A percentile compares a stretch with the other conserved stretches of the same genome.
These are phyloP conservation scores for Celastrina argiolus DNA, from an alignment of 2,888 invertebrate species.

Conservation along the genomic window DNA sequence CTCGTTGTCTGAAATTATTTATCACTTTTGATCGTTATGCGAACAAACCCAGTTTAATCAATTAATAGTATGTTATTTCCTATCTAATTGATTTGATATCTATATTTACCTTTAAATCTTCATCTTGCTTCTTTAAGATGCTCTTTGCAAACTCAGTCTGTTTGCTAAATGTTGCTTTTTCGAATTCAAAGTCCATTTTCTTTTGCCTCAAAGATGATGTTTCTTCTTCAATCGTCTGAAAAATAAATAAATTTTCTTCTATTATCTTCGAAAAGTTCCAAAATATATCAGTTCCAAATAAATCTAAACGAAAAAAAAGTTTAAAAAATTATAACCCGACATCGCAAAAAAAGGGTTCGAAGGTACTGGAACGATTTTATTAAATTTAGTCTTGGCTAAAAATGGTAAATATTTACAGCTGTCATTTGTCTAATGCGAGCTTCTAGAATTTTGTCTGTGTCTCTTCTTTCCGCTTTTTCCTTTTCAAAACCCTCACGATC, in stretches of 20 bases:
- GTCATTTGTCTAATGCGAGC: conserved; percentile 78
- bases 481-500: conserved; percentile 75
- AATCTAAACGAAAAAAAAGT: too few relatives aligned
- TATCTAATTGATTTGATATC: too few relatives aligned
- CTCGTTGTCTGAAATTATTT: conserved; percentile 48
- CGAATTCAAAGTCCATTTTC: conserved; percentile 78
- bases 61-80: not conserved
- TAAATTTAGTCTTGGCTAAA: too few relatives aligned
- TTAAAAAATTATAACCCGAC: too few relatives aligned
- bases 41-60: not conserved
- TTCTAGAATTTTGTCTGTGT: conserved; percentile 75
- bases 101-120: conserved; percentile 75
- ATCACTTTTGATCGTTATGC: not conserved
- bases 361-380: too few relatives aligned
- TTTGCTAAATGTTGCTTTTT: conserved; percentile 78
- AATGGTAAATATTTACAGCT: conserved; percentile 47
- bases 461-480: conserved; percentile 74
- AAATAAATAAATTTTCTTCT: conserved; percentile 13
- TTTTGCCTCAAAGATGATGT: conserved; percentile 73
- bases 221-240: conserved; percentile 70
- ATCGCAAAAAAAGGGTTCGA: too few relatives aligned
- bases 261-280: not conserved
- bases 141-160: conserved; percentile 79
- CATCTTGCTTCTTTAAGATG: conserved; percentile 76
- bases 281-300: not conserved